Percentiles rank a stretch among this genome's conserved stretches.
Conservation (phyloP, 2,113 vertebrate genomes). For the Laticauda laticaudata region DNA sequence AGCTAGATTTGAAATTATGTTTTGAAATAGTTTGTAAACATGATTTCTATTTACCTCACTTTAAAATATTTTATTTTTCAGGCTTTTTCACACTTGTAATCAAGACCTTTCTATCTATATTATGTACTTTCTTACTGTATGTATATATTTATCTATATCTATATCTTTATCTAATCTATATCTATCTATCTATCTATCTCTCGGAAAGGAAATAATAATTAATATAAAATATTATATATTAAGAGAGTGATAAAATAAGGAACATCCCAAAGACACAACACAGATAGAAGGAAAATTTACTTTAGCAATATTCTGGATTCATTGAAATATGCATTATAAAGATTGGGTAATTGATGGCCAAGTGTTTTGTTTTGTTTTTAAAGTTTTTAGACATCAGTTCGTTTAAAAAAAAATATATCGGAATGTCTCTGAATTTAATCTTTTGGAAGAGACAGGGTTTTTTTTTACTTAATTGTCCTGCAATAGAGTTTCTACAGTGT, state of each 20-base stretch:
- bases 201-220: too few relatives aligned
- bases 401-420: neutral
- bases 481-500: neutral
- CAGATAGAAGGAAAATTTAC: neutral
- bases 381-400: neutral
- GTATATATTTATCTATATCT: neutral
- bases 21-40: conserved; percentile 52
- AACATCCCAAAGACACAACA: neutral
- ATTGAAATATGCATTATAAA: neutral
- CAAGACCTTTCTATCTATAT: conserved; percentile 70
- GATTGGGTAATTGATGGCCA: neutral
- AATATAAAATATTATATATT: neutral
- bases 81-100: conserved; percentile 68
- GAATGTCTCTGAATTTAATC: neutral
- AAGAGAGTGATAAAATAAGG: neutral
- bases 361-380: too few relatives aligned
- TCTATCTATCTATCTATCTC: too few relatives aligned
- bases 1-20: conserved; percentile 44
- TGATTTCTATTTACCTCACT: conserved; percentile 51
- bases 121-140: conserved; percentile 49
- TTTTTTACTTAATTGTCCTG: neutral
- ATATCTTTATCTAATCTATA: too few relatives aligned
- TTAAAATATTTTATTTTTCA: conserved; percentile 59
- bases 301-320: neutral
- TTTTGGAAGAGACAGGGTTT: neutral